Evolutionary conservation across 2,888 invertebrate species (phyloP), one percentile per base, ranked within the genome.

Genomic region (Lasioglossum calceatum): DNA sequence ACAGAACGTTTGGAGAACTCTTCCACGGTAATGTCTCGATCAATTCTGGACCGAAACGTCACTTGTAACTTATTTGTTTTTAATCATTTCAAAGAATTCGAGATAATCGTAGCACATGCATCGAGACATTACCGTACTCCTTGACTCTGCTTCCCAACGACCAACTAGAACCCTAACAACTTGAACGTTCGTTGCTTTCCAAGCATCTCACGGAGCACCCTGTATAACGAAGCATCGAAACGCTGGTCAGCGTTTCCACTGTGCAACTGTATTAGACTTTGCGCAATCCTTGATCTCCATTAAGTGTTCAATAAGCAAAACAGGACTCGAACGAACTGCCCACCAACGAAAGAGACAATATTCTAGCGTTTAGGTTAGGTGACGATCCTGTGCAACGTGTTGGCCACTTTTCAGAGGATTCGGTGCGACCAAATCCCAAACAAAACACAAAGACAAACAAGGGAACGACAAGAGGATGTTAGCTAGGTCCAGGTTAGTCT

Each of bases 351-450:
- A 23, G 36, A 47, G 47, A 72, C 39, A 44, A 42, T 3, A 32
- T 42, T 32, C 19, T 16, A 36, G 16, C 54, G 10, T 14, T 7
- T 19, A 19, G 76, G 10, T 54, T 36, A 67, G 86, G 54, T 44
- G n/a, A 76, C 75, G 47, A 82, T 84, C 82, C 75, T 79, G 81
- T 84, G 84, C 84, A 76, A 82, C 76, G 67, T 82, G 82, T 86
- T 79, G 71, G 77, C 84, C 84, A 78, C 82, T 83, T 89, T 88
- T 88, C 84, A 84, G 81, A 84, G 77, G 77, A 75, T 58, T 84
- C 74, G 32, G 74, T 82, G 42, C n/a, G n/a, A n/a, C 42, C 10
- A 36, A 36, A 39, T 39, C 39, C 19, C 12, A 23, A 39, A 36
- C 8, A 10, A 8, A 23, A 36, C 36, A 64, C 27, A 10, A 39